A percentile compares a stretch with the other conserved stretches of the same genome.
Conservation (phyloP, 1,140 invertebrate species). For the Uloborus diversus region DNA sequence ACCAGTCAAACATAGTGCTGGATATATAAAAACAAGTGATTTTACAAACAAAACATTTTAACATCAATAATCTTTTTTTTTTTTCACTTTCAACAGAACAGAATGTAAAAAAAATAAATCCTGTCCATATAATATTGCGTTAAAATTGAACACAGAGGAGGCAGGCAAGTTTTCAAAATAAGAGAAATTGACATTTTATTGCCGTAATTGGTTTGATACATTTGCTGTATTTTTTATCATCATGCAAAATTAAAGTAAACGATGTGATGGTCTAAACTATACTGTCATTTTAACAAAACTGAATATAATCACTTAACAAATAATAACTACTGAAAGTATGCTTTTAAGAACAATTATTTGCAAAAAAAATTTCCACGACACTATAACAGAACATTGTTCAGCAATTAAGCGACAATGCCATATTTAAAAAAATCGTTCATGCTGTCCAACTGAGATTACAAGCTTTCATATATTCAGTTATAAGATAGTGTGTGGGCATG, state of each 20-base stretch:
- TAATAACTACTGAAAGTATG: constrained; percentile 48
- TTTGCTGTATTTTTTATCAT: neutral
- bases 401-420: constrained; percentile 13
- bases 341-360: constrained; percentile 45
- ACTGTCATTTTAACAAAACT: constrained; percentile 8
- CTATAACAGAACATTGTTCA: constrained; percentile 35
- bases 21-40: constrained; percentile 22
- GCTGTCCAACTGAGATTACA: constrained; percentile 52
- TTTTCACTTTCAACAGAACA: neutral
- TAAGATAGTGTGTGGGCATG: constrained; percentile 49
- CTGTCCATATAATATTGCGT: no score
- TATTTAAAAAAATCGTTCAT: constrained; percentile 41
- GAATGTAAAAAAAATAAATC: neutral
- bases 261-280: neutral
- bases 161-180: neutral
- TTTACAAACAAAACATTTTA: constrained; percentile 28
- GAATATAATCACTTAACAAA: constrained; percentile 45
- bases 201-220: neutral
- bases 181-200: neutral
- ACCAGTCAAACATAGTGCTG: constrained; percentile 45
- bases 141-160: no score
- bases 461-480: constrained; percentile 47
- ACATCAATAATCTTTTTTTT: neutral
- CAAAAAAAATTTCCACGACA: constrained; percentile 52
- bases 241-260: neutral